These are phyloP conservation scores for Thryonomys swinderianus DNA, from an alignment of 2,113 vertebrate genomes.

Conservation along the genomic window DNA sequence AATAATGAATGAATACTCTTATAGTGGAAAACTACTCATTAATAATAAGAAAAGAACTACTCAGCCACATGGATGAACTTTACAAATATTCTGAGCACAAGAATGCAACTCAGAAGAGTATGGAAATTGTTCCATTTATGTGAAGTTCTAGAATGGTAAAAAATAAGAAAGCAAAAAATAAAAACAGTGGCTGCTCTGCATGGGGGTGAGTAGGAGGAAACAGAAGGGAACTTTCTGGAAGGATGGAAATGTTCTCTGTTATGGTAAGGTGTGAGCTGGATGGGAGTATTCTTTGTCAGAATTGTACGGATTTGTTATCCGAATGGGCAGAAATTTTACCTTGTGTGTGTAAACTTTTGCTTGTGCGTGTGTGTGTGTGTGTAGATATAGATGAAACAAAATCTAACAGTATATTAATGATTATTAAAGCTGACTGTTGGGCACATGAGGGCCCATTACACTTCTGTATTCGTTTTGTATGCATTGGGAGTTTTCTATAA, in stretches of 20 bases:
- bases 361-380: neutral
- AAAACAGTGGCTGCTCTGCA: neutral
- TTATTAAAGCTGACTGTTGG: neutral
- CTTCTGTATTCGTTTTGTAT: neutral
- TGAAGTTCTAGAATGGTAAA: neutral
- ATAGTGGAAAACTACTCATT: neutral
- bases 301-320: neutral
- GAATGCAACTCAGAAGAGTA: neutral
- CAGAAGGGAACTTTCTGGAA: neutral
- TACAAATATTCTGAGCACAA: neutral
- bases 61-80: neutral
- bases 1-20: neutral
- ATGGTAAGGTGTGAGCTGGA: neutral
- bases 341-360: neutral
- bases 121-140: neutral
- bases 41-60: neutral
- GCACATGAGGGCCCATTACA: neutral
- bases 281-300: neutral
- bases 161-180: neutral
- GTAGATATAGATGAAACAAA: neutral
- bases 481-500: neutral
- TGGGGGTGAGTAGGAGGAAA: neutral
- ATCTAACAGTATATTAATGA: neutral
- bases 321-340: neutral
- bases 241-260: neutral